Evolutionary conservation across 1,140 invertebrate species (phyloP).

Genomic region (Thalassaphorura encarpata): DNA sequence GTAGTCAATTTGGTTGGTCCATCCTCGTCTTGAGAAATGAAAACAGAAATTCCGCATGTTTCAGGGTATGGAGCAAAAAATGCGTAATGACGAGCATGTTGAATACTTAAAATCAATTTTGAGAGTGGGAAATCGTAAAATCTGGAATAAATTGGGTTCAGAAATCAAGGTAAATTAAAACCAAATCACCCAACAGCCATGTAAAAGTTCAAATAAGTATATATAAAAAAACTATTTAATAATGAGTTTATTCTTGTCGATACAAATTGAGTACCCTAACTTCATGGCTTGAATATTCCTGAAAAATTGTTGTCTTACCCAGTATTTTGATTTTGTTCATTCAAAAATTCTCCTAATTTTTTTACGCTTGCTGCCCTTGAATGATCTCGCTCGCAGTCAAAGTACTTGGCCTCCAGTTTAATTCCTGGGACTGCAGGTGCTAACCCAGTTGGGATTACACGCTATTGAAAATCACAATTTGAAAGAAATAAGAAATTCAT

Average conservation of each 20-base stretch:
- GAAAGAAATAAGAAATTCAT: no score
- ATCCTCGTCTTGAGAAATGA: neutral
- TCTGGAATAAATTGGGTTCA: no score
- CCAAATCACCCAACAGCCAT: neutral
- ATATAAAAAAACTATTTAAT: no score
- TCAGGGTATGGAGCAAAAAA: constrained; percentile 20
- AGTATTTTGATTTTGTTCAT: constrained; percentile 13
- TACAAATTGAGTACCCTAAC: neutral
- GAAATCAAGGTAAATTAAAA: neutral
- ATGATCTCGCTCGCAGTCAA: constrained; percentile 28
- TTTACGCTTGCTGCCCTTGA: constrained; percentile 12
- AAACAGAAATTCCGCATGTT: constrained; percentile 11
- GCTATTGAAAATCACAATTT: neutral
- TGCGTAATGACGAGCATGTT: constrained; percentile 10
- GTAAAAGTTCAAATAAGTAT: no score
- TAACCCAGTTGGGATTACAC: neutral
- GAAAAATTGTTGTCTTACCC: constrained; percentile 13
- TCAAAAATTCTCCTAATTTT: constrained; percentile 7
- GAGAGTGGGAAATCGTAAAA: neutral
- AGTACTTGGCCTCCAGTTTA: constrained; percentile 9
- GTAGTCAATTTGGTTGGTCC: neutral
- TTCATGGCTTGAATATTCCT: neutral
- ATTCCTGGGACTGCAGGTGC: constrained; percentile 6
- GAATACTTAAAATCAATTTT: constrained; percentile 1
- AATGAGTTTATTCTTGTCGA: no score